Evolutionary conservation across 2,113 vertebrate species (phyloP).

Genomic region (Chionis minor): DNA sequence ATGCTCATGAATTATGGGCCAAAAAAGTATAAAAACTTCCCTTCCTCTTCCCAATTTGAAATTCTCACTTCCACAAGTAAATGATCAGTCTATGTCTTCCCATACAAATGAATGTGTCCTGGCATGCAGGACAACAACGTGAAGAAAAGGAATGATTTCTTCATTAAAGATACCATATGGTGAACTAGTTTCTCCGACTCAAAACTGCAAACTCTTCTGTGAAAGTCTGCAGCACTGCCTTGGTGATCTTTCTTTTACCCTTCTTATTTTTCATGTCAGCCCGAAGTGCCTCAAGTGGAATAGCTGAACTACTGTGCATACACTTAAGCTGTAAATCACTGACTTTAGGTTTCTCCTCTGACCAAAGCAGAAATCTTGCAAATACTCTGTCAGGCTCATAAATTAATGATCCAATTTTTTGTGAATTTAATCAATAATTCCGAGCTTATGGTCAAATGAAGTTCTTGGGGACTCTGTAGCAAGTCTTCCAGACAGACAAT

Average conservation of each 20-base stretch:
- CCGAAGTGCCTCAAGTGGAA: background rate
- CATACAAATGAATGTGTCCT: background rate
- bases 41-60: background rate
- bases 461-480: background rate
- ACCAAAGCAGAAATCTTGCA: background rate
- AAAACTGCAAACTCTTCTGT: background rate
- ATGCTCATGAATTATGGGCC: background rate
- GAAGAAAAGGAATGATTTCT: background rate
- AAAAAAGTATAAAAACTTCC: background rate
- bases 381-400: background rate
- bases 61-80: background rate
- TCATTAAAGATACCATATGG: background rate
- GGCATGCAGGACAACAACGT: background rate
- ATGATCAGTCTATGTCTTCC: background rate
- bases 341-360: background rate
- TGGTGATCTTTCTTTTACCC: background rate
- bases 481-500: background rate
- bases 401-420: background rate
- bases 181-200: background rate
- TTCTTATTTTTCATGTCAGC: slow-evolving; percentile 11
- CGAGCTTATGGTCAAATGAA: background rate
- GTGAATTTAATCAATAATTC: background rate
- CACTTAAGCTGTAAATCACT: background rate
- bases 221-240: background rate
- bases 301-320: background rate